Percentiles rank a stretch among this genome's conserved stretches.
These are phyloP conservation scores for Trogon surrucura DNA, from an alignment of 2,113 vertebrate genomes.

Conservation along the genomic window DNA sequence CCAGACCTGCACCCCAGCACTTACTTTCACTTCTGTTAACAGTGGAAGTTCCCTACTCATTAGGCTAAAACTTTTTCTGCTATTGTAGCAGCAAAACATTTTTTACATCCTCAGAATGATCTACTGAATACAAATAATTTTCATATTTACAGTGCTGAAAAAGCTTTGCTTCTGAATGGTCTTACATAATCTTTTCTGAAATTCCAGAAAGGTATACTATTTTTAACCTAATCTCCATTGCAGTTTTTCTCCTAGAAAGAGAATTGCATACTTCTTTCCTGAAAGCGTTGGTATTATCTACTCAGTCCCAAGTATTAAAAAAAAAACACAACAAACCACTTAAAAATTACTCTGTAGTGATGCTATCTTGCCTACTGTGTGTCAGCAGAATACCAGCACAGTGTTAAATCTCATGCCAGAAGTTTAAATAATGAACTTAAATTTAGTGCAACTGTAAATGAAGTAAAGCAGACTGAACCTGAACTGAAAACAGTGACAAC, in stretches of 20 bases:
- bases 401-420: neutral
- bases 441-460: neutral
- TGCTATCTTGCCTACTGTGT: neutral
- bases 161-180: neutral
- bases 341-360: neutral
- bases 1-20: fast-evolving
- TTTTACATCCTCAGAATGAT: neutral
- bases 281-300: neutral
- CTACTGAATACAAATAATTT: neutral
- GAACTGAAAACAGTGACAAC: neutral
- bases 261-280: neutral
- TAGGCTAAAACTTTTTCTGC: neutral
- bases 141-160: neutral
- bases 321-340: too few relatives aligned
- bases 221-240: neutral
- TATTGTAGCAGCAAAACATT: neutral
- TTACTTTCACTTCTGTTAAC: neutral
- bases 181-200: neutral
- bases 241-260: neutral
- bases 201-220: neutral
- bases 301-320: neutral
- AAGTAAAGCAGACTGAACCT: neutral
- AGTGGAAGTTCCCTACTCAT: neutral
- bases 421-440: neutral
- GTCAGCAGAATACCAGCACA: neutral